Evolutionary conservation across 2,113 vertebrate species (phyloP).

Genomic region (Riparia riparia): DNA sequence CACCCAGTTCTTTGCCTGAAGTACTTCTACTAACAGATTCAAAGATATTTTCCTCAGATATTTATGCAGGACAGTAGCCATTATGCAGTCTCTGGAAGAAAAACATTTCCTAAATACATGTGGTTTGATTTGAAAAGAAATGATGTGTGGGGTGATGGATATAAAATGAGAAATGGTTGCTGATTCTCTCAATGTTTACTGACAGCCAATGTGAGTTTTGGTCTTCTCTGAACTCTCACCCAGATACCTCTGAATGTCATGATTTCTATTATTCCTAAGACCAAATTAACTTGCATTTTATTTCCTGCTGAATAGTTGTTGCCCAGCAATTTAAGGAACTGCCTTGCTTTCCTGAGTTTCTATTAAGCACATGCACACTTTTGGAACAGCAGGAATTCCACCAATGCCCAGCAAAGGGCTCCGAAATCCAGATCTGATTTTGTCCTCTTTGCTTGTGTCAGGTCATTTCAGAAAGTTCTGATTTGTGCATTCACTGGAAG

Average conservation of each 20-base stretch:
- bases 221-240: background rate
- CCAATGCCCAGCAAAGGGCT: background rate
- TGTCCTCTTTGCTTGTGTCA: background rate
- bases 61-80: background rate
- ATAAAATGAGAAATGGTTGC: background rate
- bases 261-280: background rate
- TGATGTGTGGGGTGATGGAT: background rate
- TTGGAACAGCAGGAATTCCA: background rate
- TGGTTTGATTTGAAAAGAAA: background rate
- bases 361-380: background rate
- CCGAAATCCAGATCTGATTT: background rate
- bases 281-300: background rate
- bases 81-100: background rate
- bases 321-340: background rate
- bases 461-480: background rate
- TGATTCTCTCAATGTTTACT: background rate
- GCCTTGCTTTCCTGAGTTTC: background rate
- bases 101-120: background rate
- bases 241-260: background rate
- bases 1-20: background rate
- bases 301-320: background rate
- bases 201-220: background rate
- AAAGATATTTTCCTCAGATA: background rate
- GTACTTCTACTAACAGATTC: background rate
- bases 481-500: background rate